Evolutionary conservation across 2,113 vertebrate species (phyloP).

Genomic region (Datnioides undecimradiatus): DNA sequence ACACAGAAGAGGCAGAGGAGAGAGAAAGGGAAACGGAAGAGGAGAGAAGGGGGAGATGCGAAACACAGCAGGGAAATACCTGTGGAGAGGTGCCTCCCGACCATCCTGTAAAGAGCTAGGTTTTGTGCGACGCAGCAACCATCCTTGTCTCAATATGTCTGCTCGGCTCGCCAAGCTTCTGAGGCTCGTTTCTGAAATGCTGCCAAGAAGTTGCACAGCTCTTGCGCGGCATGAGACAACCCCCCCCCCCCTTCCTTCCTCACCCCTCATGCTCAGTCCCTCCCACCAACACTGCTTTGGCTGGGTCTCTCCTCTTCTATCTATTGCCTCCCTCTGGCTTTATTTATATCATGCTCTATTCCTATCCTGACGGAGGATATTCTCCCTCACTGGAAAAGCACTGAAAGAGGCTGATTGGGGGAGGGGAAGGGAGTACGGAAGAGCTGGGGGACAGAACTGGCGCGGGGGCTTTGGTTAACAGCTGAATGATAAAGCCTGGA

Average conservation of each 20-base stretch:
- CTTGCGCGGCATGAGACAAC: constrained; percentile 82
- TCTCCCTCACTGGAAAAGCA: constrained; percentile 68
- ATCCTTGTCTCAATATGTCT: constrained; percentile 87
- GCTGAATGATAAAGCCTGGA: constrained; percentile 63
- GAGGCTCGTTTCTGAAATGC: constrained; percentile 88
- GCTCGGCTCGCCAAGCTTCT: constrained; percentile 83
- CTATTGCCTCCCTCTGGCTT: constrained; percentile 79
- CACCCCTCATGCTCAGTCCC: constrained; percentile 67
- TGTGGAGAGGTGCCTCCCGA: constrained; percentile 88
- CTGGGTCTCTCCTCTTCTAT: constrained; percentile 81
- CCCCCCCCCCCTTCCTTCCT: constrained; percentile 74
- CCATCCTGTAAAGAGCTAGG: constrained; percentile 88
- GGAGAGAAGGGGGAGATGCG: constrained; percentile 46
- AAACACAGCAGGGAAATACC: constrained; percentile 87
- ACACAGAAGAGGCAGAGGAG: constrained; percentile 46
- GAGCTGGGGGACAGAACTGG: constrained; percentile 13
- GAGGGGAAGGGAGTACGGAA: constrained; percentile 62
- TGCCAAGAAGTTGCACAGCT: constrained; percentile 88
- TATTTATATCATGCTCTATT: constrained; percentile 82
- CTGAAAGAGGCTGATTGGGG: constrained; percentile 56
- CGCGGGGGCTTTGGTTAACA: constrained; percentile 41
- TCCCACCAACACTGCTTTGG: constrained; percentile 81
- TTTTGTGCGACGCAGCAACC: constrained; percentile 84
- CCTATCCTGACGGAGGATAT: constrained; percentile 77
- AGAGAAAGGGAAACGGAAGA: constrained; percentile 12